Evolutionary conservation across 2,113 vertebrate species (phyloP), one percentile per base, ranked within the genome.

Genomic region (Pogona vitticeps): DNA sequence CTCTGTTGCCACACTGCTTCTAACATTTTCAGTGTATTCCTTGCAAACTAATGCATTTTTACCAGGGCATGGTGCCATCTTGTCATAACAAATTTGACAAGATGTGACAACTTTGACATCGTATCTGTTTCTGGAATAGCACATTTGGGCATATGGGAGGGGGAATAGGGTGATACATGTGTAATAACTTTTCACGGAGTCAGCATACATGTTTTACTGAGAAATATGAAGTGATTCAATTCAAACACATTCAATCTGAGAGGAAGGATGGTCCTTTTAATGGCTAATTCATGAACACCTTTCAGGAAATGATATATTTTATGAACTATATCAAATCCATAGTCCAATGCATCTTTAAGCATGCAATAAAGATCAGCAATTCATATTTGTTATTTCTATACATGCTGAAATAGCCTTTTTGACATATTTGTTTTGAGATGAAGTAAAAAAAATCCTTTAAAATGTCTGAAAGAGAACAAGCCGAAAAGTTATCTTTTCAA

Each of bases 261-360:
- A 88, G 28, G 58, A 92, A 80, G 23, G 86, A 28, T 6, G 56
- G 65, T 5, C 76, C 58, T 76, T 46, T 1, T 83, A 59, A 80
- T 82, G 59, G 70, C 67, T 89, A 89, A 91, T 87, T 90, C 89
- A 88, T 84, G 1, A 84, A 61, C 38, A 3, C 58, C 52, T 89
- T 91, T 86, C 76, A 84, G 83, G 80, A 81, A 21, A 75, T 80
- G 7, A 76, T 83, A 5, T 76, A 58, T 87, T n/a, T 71, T 89
- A 73, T 21, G n/a, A 67, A 63, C 18, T 89, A 58, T 56, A 79
- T 77, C 15, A 91, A 90, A 73, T 84, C 87, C 81, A 90, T 38
- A 65, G 18, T 86, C 33, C 10, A 31, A 21, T 73, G 3, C 0
- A 31, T 86, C 86, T 84, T 86, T 90, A 52, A 76, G 3, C 76